Conservation (phyloP, 2,113 vertebrate species). For the Andinoacara biseriatus region DNA sequence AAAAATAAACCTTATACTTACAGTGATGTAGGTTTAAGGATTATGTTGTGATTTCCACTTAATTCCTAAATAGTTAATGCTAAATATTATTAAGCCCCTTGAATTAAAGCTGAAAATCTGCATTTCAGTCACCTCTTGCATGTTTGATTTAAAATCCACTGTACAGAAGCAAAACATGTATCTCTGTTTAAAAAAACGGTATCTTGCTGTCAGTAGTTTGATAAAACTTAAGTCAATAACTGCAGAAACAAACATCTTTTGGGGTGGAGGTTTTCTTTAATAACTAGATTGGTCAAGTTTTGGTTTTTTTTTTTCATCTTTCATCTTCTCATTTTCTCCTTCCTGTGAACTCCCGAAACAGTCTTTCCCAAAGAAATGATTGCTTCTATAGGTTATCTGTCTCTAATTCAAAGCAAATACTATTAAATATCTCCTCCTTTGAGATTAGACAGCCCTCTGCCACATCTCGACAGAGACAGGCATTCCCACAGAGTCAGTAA, state of each 20-base stretch:
- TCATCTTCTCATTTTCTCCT: background rate
- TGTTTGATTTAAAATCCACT: background rate
- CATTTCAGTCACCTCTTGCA: background rate
- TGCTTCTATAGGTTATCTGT: no score
- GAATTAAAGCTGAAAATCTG: background rate
- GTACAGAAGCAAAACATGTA: background rate
- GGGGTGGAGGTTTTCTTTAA: background rate
- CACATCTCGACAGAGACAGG: background rate
- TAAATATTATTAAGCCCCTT: background rate
- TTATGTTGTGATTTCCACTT: background rate
- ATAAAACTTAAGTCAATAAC: background rate
- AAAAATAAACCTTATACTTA: background rate
- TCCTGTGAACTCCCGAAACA: background rate
- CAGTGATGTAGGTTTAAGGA: background rate
- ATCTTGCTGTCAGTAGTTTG: background rate
- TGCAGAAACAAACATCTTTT: background rate
- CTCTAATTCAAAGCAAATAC: slow-evolving; percentile 39
- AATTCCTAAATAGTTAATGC: background rate
- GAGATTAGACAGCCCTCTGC: slow-evolving; percentile 22
- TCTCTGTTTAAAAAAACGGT: background rate
- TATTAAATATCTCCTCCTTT: slow-evolving; percentile 38
- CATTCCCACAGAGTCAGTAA: slow-evolving; percentile 22
- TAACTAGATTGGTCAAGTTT: background rate
- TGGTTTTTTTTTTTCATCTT: background rate
- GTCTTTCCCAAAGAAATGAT: background rate